Percentiles rank a stretch among this genome's conserved stretches.
phyloP scores from a whole-genome alignment of 2,797 vertebrate species.

The Varecia variegata region DNA sequence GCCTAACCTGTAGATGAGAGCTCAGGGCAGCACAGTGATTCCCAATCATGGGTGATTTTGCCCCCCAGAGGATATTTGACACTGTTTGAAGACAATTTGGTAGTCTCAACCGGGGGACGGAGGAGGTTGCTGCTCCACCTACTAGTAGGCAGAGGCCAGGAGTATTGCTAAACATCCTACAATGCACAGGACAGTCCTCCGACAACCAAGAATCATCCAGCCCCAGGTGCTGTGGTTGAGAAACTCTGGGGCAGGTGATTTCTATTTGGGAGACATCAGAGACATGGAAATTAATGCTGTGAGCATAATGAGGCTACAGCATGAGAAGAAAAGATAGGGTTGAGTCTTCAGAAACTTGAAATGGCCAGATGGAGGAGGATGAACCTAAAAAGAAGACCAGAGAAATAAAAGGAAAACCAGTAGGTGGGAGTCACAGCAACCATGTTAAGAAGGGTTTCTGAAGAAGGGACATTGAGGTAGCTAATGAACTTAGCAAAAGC shows the following conservation, averaged over 20 bases:
- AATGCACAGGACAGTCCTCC: not conserved
- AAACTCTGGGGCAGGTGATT: not conserved
- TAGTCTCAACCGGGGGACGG: not conserved
- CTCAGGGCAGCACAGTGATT: not conserved
- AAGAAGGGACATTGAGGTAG: not conserved
- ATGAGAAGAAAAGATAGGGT: not conserved
- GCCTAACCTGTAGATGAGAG: not conserved
- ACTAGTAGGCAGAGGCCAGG: not conserved
- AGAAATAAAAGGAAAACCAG: slow-evolving; percentile 42
- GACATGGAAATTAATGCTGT: not conserved
- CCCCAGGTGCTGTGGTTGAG: not conserved
- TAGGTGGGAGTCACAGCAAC: not conserved
- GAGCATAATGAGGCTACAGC: not conserved
- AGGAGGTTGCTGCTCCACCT: not conserved
- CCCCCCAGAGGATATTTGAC: not conserved
- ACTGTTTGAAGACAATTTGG: not conserved
- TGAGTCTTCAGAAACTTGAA: slow-evolving; percentile 10
- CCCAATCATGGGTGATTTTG: not conserved
- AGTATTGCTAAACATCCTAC: not conserved
- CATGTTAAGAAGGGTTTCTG: not conserved
- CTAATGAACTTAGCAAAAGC: not conserved
- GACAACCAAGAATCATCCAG: not conserved
- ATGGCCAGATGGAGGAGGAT: slow-evolving; percentile 26
- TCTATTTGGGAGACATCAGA: not conserved
- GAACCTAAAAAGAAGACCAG: not conserved